Conservation (phyloP, 2,113 vertebrate species). For the Microcebus jonahi region DNA sequence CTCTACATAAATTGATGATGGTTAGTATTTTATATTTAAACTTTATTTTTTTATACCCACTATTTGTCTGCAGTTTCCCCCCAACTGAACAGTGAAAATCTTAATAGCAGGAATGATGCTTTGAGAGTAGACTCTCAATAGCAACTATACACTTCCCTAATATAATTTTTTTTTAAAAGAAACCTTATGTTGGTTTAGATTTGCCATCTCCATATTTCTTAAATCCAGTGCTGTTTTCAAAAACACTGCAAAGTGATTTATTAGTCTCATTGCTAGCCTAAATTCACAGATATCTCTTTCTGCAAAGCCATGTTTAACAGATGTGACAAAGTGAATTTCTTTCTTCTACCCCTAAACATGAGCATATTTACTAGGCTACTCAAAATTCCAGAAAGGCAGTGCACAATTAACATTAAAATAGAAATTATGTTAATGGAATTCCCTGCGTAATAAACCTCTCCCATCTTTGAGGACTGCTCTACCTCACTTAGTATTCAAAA, state of each 20-base stretch:
- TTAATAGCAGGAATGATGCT: background rate
- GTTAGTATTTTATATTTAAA: background rate
- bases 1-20: background rate
- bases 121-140: background rate
- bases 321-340: slow-evolving; percentile 32
- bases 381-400: slow-evolving; percentile 37
- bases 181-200: background rate
- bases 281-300: slow-evolving; percentile 48
- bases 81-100: background rate
- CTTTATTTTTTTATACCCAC: background rate
- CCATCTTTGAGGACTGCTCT: background rate
- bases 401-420: slow-evolving; percentile 22
- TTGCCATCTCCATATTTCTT: background rate
- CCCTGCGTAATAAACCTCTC: background rate
- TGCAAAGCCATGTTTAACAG: background rate
- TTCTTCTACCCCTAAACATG: background rate
- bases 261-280: background rate
- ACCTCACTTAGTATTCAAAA: background rate
- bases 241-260: background rate
- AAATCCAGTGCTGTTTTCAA: slow-evolving; percentile 1
- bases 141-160: background rate
- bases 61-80: background rate
- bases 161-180: background rate
- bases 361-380: slow-evolving; percentile 31
- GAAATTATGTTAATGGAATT: background rate